phyloP scores from a whole-genome alignment of 2,888 invertebrate genomes.

The Phalera bucephala region DNA sequence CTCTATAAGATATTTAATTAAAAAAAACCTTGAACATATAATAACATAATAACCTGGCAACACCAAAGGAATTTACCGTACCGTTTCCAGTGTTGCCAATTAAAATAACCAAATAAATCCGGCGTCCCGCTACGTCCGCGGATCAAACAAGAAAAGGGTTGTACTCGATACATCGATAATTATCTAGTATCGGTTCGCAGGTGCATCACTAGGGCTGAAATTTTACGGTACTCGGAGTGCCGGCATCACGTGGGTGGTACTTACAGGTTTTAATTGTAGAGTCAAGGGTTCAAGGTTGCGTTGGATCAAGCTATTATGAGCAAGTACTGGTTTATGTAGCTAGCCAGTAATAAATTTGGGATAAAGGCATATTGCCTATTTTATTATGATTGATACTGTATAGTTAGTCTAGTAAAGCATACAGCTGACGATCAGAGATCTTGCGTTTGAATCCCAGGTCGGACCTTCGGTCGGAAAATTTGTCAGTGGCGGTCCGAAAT shows the following conservation, averaged over 20 bases:
- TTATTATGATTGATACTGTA: too few species aligned
- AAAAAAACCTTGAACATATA: too few species aligned
- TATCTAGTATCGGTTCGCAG: constrained; percentile 38
- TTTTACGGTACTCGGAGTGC: constrained; percentile 36
- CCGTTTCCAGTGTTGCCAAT: constrained; percentile 39
- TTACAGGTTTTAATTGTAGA: constrained; percentile 15
- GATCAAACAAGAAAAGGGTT: constrained; percentile 63
- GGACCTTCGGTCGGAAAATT: too few species aligned
- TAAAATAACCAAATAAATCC: constrained; percentile 49
- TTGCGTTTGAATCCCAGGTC: too few species aligned
- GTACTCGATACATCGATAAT: constrained; percentile 51
- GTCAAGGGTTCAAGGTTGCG: constrained; percentile 9
- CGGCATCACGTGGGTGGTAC: constrained; percentile 44
- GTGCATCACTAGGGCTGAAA: constrained; percentile 46
- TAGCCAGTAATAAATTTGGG: too few species aligned
- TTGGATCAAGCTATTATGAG: too few species aligned
- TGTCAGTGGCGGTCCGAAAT: too few species aligned
- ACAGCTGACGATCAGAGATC: too few species aligned
- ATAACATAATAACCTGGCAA: constrained; percentile 15
- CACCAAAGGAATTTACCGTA: constrained; percentile 28
- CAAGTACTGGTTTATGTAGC: too few species aligned
- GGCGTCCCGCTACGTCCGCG: constrained; percentile 36
- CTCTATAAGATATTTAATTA: too few species aligned
- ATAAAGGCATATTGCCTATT: too few species aligned
- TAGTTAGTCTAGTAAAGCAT: too few species aligned